Evolutionary conservation across 2,797 vertebrate species (phyloP).

Genomic region (Craterocephalus amniculus): DNA sequence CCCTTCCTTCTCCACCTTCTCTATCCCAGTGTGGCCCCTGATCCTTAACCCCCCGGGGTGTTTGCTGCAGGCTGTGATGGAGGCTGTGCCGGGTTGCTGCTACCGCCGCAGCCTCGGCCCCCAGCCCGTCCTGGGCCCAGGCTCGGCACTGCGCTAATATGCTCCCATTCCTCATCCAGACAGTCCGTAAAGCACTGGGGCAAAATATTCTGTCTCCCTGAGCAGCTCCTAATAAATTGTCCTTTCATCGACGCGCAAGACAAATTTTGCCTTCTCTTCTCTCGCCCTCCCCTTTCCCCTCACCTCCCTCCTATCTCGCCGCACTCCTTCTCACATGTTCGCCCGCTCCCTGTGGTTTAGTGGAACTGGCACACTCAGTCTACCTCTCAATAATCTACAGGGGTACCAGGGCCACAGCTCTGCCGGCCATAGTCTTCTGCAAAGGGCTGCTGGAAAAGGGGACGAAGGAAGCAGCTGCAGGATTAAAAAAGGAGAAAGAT

Average conservation of each 20-base stretch:
- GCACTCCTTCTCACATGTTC: constrained; percentile 43
- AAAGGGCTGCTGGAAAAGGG: constrained; percentile 22
- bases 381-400: constrained; percentile 60
- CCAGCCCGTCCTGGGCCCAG: constrained; percentile 65
- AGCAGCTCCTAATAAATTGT: constrained; percentile 95
- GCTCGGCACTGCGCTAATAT: constrained; percentile 82
- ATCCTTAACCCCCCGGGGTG: constrained; percentile 58
- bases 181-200: constrained; percentile 89
- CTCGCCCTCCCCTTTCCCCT: constrained; percentile 39
- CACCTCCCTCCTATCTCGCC: constrained; percentile 48
- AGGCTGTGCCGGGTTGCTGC: constrained; percentile 81
- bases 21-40: constrained; percentile 16
- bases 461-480: constrained; percentile 14
- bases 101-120: constrained; percentile 72
- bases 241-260: constrained; percentile 90
- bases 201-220: constrained; percentile 92
- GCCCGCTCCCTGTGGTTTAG: constrained; percentile 59
- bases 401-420: constrained; percentile 52
- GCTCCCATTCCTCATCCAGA: constrained; percentile 91
- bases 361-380: constrained; percentile 66
- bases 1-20: neutral
- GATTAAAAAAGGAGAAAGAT: constrained; percentile 17
- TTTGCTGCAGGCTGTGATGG: constrained; percentile 61
- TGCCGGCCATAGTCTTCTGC: constrained; percentile 32
- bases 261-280: constrained; percentile 86